Conservation (phyloP, 2,113 vertebrate genomes). For the Nematolebias whitei region DNA sequence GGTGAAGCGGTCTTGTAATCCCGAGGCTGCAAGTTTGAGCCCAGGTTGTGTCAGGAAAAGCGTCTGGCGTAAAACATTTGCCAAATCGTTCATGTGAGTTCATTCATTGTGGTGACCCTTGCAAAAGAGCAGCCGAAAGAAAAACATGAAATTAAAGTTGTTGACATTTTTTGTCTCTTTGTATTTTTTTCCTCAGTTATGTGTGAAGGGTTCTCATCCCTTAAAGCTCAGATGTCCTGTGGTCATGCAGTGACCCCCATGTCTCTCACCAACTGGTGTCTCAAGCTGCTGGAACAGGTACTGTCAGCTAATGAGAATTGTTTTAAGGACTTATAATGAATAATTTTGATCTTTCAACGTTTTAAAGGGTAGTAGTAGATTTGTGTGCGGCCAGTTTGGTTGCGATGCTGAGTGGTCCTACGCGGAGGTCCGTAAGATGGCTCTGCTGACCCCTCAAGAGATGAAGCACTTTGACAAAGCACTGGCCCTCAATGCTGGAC, state of each 20-base stretch:
- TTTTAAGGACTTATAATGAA: background rate
- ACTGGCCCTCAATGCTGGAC: background rate
- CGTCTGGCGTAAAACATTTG: no score
- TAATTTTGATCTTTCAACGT: background rate
- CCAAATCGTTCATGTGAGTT: no score
- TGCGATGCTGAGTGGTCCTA: slow-evolving; percentile 23
- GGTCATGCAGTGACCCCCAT: slow-evolving; percentile 44
- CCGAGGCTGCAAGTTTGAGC: no score
- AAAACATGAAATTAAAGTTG: no score
- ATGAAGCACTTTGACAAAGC: background rate
- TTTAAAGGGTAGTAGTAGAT: slow-evolving; percentile 20
- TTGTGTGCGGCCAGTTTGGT: slow-evolving; percentile 1
- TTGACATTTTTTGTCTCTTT: no score
- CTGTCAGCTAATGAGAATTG: no score
- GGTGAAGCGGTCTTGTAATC: no score
- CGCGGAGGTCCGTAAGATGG: slow-evolving; percentile 35
- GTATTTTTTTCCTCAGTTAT: slow-evolving; percentile 13
- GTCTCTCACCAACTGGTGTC: slow-evolving; percentile 49
- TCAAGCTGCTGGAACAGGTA: background rate
- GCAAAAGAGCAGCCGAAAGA: no score
- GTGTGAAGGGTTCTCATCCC: slow-evolving; percentile 4
- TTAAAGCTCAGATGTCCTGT: slow-evolving; percentile 46
- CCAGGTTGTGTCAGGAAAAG: no score
- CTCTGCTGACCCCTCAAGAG: background rate
- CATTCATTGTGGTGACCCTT: no score